These are phyloP conservation scores for Eudemis profundana DNA, from an alignment of 2,888 invertebrate species.

Conservation along the genomic window DNA sequence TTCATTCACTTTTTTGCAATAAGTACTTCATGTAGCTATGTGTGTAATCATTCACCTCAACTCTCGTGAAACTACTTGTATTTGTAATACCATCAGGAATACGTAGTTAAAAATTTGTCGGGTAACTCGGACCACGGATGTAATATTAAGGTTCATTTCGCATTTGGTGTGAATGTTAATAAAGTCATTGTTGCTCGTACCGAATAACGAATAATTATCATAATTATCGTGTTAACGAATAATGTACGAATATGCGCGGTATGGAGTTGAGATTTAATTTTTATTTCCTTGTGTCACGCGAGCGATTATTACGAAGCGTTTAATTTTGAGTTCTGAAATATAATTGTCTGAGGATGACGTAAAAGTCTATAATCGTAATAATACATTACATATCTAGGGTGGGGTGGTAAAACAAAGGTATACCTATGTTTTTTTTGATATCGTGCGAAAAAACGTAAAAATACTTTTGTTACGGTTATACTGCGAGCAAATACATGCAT, in stretches of 20 bases:
- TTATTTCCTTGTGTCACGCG: conserved; percentile 14
- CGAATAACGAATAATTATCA: conserved; percentile 24
- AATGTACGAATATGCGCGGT: conserved; percentile 23
- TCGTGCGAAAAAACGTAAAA: too few relatives aligned
- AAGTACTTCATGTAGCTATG: too few relatives aligned
- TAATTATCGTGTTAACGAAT: conserved; percentile 26
- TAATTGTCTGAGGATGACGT: not conserved
- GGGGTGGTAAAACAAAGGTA: too few relatives aligned
- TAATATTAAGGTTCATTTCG: conserved; percentile 5
- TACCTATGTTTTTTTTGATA: too few relatives aligned
- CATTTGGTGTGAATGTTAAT: conserved; percentile 11
- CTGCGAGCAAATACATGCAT: conserved; percentile 3
- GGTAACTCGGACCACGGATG: not conserved
- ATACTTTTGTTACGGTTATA: too few relatives aligned
- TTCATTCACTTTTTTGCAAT: too few relatives aligned
- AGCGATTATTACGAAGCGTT: not conserved
- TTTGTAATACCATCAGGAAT: too few relatives aligned
- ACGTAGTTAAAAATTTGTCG: too few relatives aligned
- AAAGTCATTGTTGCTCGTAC: conserved; percentile 16
- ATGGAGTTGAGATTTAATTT: conserved; percentile 10
- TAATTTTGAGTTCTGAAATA: conserved; percentile 3
- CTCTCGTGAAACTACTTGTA: too few relatives aligned
- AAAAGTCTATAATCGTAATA: not conserved
- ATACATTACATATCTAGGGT: too few relatives aligned
- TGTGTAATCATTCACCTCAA: too few relatives aligned